Percentiles rank a stretch among this genome's conserved stretches.
These are phyloP conservation scores for Sepioteuthis lessoniana DNA, from an alignment of 2,888 invertebrate genomes.

Conservation along the genomic window DNA sequence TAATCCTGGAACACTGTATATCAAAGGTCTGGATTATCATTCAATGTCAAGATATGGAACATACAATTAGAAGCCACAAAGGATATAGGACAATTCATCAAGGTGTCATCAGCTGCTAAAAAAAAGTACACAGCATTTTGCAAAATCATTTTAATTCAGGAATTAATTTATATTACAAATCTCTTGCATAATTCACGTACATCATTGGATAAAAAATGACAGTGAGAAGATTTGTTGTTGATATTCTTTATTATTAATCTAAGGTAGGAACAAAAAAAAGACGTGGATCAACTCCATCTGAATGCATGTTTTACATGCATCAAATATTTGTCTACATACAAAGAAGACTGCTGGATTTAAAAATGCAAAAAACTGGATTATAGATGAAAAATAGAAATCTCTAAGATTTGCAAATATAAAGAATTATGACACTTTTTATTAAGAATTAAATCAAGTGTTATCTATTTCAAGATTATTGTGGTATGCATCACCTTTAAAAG, in stretches of 20 bases:
- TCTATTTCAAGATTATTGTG: background rate
- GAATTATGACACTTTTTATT: background rate
- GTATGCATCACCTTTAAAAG: background rate
- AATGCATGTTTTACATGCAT: background rate
- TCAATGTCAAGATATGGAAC: background rate
- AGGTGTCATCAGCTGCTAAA: background rate
- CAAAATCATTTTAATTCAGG: background rate
- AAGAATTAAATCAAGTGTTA: too few relatives aligned
- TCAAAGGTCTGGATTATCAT: background rate
- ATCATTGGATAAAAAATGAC: background rate
- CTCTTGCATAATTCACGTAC: background rate
- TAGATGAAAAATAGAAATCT: background rate
- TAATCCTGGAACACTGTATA: background rate
- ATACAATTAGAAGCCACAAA: background rate
- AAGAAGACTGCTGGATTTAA: background rate
- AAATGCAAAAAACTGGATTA: background rate
- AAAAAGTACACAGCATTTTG: too few relatives aligned
- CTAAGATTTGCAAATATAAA: background rate
- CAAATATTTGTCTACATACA: background rate
- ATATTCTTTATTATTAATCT: background rate
- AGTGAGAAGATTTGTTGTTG: background rate
- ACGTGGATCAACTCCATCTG: background rate
- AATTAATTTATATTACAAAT: background rate
- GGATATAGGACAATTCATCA: background rate
- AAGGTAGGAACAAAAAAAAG: background rate